Percentiles rank a stretch among this genome's conserved stretches.
Evolutionary conservation across 1,140 invertebrate genomes (phyloP).

Genomic region (Ericerus pela): DNA sequence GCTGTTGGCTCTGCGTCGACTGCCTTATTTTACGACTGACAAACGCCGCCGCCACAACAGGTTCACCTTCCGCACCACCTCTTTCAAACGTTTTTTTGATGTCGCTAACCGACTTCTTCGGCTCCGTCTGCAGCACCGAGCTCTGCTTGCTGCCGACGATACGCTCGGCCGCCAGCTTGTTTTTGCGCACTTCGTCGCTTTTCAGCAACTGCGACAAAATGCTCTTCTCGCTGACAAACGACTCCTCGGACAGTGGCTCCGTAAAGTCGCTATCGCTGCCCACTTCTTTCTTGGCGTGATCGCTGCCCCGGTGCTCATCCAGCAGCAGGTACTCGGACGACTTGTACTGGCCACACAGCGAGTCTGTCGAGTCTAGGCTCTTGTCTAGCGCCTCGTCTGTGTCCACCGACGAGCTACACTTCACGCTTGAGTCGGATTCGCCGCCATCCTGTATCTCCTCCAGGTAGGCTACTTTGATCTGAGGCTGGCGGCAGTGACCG

Average conservation of each 20-base stretch:
- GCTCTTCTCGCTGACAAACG: neutral
- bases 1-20: neutral
- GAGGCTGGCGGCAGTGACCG: neutral
- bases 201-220: neutral
- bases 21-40: neutral
- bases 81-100: constrained; percentile 46
- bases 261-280: neutral
- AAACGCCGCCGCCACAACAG: neutral
- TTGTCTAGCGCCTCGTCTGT: neutral
- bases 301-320: too few species aligned
- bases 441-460: constrained; percentile 19
- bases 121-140: constrained; percentile 11
- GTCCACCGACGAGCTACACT: neutral
- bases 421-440: constrained; percentile 7
- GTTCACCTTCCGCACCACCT: constrained; percentile 24
- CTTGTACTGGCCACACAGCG: neutral
- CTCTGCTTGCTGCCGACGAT: neutral
- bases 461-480: constrained; percentile 20
- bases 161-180: too few species aligned
- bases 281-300: neutral
- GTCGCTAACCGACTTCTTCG: constrained; percentile 38
- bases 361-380: neutral
- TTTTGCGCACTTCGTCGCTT: neutral
- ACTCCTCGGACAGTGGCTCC: neutral
- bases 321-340: too few species aligned